phyloP scores from a whole-genome alignment of 2,797 vertebrate species.

The Discoglossus pictus region DNA sequence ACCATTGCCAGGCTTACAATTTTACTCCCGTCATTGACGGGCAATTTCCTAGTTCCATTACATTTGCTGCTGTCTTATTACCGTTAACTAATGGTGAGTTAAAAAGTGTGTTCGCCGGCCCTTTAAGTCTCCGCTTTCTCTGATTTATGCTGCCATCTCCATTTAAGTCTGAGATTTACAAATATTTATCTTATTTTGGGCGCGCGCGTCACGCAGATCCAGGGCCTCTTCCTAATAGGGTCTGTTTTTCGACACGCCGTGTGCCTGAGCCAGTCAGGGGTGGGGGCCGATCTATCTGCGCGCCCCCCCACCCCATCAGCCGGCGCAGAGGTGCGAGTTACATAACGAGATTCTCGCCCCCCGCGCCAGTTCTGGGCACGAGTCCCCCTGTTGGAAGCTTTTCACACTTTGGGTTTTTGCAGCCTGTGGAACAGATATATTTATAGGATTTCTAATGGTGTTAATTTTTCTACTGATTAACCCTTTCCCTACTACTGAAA shows the following conservation, averaged over 20 bases:
- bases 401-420: constrained; percentile 6
- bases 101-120: no score
- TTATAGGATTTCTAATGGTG: background rate
- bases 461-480: no score
- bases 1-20: no score
- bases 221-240: constrained; percentile 37
- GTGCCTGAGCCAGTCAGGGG: background rate
- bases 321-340: constrained; percentile 18
- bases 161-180: background rate
- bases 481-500: no score
- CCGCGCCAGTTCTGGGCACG: no score
- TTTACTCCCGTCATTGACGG: no score
- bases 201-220: background rate
- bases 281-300: background rate
- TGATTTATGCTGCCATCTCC: background rate
- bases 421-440: background rate
- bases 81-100: no score
- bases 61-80: no score
- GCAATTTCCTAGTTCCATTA: no score
- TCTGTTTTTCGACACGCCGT: background rate
- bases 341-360: background rate
- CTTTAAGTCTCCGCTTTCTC: no score
- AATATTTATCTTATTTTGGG: constrained; percentile 14
- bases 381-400: background rate
- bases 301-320: no score